Percentiles rank a stretch among this genome's conserved stretches.
Evolutionary conservation across 1,140 invertebrate species (phyloP).

Genomic region (Prorops nasuta): DNA sequence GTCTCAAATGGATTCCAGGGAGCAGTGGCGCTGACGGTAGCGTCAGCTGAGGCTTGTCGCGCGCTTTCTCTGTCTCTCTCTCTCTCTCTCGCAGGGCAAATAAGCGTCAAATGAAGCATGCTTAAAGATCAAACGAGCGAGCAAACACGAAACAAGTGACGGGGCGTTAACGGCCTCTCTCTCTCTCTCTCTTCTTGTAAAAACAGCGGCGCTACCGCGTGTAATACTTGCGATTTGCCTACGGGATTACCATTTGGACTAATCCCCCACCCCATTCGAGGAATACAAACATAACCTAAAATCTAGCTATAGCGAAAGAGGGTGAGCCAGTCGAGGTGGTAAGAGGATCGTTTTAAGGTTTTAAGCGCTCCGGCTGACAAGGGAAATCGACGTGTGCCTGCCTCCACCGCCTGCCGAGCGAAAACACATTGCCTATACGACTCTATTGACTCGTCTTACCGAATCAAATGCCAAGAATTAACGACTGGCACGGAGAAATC

Average conservation of each 20-base stretch:
- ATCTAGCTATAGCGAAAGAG: constrained; percentile 10
- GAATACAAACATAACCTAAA: constrained; percentile 43
- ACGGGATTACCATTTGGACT: constrained; percentile 52
- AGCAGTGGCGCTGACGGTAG: no score
- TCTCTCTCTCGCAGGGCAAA: constrained; percentile 28
- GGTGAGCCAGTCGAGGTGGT: not conserved
- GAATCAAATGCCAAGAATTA: no score
- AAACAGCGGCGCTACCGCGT: constrained; percentile 42
- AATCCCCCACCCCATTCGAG: constrained; percentile 38
- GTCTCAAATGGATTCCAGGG: no score
- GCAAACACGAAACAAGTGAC: constrained; percentile 54
- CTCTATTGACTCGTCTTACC: not conserved
- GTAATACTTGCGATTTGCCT: constrained; percentile 44
- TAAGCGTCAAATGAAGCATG: constrained; percentile 52
- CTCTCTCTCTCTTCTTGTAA: no score
- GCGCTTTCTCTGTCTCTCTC: not conserved
- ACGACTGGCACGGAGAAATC: no score
- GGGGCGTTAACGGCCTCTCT: constrained; percentile 38
- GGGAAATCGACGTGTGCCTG: constrained; percentile 13
- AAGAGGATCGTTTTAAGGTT: constrained; percentile 42
- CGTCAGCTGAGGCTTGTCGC: no score
- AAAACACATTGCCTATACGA: constrained; percentile 5
- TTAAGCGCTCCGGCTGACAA: constrained; percentile 23
- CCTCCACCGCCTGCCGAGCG: no score
- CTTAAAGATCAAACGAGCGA: constrained; percentile 52